phyloP scores from a whole-genome alignment of 2,797 vertebrate species.

The Antennarius maculatus region DNA sequence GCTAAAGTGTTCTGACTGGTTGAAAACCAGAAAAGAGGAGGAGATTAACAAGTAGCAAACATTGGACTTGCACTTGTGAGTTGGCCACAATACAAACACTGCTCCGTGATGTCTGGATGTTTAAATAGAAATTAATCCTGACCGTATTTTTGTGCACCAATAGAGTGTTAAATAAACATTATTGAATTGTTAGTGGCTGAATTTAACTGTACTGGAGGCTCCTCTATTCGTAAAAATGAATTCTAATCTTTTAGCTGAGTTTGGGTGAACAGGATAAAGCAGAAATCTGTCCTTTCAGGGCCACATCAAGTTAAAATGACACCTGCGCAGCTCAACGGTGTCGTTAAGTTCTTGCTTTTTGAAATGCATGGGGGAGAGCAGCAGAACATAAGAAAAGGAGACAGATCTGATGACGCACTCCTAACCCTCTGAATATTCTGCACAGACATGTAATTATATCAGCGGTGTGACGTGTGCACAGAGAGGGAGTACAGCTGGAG shows the following conservation, averaged over 20 bases:
- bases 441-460: conserved; percentile 69
- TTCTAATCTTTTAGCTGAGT: conserved; percentile 6
- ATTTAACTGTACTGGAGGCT: conserved; percentile 22
- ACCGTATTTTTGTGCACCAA: no score
- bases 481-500: conserved; percentile 42
- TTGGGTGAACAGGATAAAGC: conserved; percentile 4
- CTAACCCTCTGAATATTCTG: conserved; percentile 63
- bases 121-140: no score
- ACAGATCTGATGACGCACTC: conserved; percentile 60
- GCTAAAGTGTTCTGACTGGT: no score
- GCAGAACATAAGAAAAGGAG: conserved; percentile 49
- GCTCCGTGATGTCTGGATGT: no score
- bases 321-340: not conserved
- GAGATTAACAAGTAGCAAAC: no score
- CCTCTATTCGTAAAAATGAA: conserved; percentile 10
- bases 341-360: conserved; percentile 33
- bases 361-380: conserved; percentile 40
- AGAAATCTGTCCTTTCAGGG: conserved; percentile 31
- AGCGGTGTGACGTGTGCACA: conserved; percentile 61
- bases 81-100: no score
- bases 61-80: no score
- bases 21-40: no score
- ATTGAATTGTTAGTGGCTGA: conserved; percentile 7
- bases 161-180: not conserved
- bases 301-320: conserved; percentile 33